Evolutionary conservation across 2,888 invertebrate genomes (phyloP).

Genomic region (Acrobasis consociella): DNA sequence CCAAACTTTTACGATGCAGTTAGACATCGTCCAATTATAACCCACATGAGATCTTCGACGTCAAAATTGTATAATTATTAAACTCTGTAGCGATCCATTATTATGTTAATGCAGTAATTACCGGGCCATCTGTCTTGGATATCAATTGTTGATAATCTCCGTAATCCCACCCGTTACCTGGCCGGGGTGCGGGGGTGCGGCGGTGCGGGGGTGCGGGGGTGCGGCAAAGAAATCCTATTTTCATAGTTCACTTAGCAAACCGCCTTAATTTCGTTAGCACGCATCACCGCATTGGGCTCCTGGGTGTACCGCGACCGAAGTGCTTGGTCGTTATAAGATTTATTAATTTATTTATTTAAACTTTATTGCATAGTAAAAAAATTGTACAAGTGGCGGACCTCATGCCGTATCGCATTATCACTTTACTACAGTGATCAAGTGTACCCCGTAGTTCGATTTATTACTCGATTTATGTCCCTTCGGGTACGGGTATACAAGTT

Average conservation of each 20-base stretch:
- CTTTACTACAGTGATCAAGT: too few relatives aligned
- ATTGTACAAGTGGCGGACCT: too few relatives aligned
- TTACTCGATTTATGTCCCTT: too few relatives aligned
- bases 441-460: too few relatives aligned
- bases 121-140: slow-evolving; percentile 44
- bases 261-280: slow-evolving; percentile 76
- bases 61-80: slow-evolving; percentile 3
- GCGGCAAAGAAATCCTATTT: slow-evolving; percentile 78
- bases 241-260: slow-evolving; percentile 80
- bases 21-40: slow-evolving; percentile 21
- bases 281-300: slow-evolving; percentile 75
- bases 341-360: too few relatives aligned
- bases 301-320: slow-evolving; percentile 42
- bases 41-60: neutral
- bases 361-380: too few relatives aligned
- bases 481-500: too few relatives aligned
- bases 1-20: neutral
- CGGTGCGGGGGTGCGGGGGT: slow-evolving; percentile 37
- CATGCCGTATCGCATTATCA: too few relatives aligned
- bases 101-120: slow-evolving; percentile 35
- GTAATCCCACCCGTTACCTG: slow-evolving; percentile 69
- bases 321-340: slow-evolving; percentile 55
- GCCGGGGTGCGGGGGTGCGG: slow-evolving; percentile 33
- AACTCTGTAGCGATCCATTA: slow-evolving; percentile 19
- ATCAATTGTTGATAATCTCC: slow-evolving; percentile 71